Evolutionary conservation across 2,797 vertebrate species (phyloP), one percentile per base, ranked within the genome.

Genomic region (Synanceia verrucosa): DNA sequence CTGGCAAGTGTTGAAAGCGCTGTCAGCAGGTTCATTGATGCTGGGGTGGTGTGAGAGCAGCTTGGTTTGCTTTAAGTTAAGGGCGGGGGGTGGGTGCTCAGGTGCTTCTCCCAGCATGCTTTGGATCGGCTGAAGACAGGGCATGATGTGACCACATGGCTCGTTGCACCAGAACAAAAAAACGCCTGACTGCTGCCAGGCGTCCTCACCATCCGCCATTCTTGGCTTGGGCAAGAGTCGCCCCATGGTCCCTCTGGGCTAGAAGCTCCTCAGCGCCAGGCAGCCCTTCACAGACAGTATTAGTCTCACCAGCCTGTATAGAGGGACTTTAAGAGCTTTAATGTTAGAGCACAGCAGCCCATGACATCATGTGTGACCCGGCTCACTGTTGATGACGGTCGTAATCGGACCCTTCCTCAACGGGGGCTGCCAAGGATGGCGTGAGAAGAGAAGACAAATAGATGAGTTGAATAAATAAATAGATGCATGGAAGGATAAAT

Each of bases 391-490:
- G 62, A 79, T 48, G 72, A 64, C 55, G 21, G 46, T 56, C 81
- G 86, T 73, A 83, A 90, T 75, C 33, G 5, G 75, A 82, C 73
- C 77, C 39, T 9, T 66, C n/a, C 68, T 84, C 72, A 66, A 62
- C 73, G 66, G 37, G 78, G 75, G 69, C 72, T 46, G 33, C 23
- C 4, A 19, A 36, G 28, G 76, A 65, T 79, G 81, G 89, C 89
- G 67, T 93, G 92, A 91, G 90, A 93, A 88, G 79, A 73, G 23
- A 79, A 82, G 83, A 63, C 76, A 80, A 86, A 90, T 78, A 75
- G 78, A 92, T 87, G 87, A 81, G 76, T 18, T 58, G 47, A 70
- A 91, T 86, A 93, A 93, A 93, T 89, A 93, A 93, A 93, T 80
- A 86, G 68, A 88, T 63, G 86, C 83, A 82, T 39, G 64, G 78